Conservation (phyloP, 2,797 vertebrate species). For the Enteromius mattozi region DNA sequence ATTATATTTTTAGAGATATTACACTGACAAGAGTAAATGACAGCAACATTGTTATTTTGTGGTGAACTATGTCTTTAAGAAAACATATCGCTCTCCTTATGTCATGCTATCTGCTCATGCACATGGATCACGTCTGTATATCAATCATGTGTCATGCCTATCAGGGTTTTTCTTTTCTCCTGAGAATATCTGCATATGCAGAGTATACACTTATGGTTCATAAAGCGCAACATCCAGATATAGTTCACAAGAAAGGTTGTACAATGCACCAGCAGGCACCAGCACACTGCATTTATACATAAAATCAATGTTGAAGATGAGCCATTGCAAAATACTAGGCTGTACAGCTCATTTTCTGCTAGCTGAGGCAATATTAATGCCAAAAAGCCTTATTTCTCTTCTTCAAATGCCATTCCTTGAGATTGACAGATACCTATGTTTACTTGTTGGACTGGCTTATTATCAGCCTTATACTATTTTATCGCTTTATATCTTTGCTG, state of each 20-base stretch:
- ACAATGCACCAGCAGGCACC: background rate
- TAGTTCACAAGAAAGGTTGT: conserved; percentile 12
- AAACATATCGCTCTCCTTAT: background rate
- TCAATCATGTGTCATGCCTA: background rate
- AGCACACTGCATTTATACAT: conserved; percentile 5
- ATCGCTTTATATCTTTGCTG: background rate
- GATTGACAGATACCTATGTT: conserved; percentile 23
- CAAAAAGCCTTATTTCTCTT: background rate
- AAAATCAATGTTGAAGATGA: background rate
- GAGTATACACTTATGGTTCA: background rate
- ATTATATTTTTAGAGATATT: background rate
- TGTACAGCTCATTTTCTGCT: background rate
- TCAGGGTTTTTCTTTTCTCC: background rate
- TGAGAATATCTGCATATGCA: background rate
- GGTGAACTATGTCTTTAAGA: background rate
- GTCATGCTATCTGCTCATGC: conserved; percentile 1
- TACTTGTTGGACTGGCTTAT: background rate
- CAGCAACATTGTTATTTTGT: background rate
- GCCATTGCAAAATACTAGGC: conserved; percentile 6
- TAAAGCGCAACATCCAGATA: background rate
- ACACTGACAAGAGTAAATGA: background rate
- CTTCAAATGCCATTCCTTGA: conserved; percentile 27
- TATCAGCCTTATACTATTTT: background rate
- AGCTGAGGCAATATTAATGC: background rate
- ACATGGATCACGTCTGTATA: background rate